phyloP scores from a whole-genome alignment of 2,888 invertebrate species.

The Rhodophaea formosa region DNA sequence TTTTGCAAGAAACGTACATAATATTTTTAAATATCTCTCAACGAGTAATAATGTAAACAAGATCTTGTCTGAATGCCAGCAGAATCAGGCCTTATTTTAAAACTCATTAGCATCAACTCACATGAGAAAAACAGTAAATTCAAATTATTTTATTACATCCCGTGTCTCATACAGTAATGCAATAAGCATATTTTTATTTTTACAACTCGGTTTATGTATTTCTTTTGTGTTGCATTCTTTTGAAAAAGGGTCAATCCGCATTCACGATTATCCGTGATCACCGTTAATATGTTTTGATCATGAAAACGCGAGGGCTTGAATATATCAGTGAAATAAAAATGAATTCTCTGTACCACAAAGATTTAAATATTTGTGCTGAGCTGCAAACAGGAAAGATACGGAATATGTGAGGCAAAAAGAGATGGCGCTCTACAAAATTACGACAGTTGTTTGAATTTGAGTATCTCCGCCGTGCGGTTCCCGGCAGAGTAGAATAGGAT shows the following conservation, averaged over 20 bases:
- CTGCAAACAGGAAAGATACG: too few species aligned
- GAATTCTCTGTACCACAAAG: constrained; percentile 25
- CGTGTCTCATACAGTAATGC: constrained; percentile 4
- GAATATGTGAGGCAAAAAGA: too few species aligned
- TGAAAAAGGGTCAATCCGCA: neutral
- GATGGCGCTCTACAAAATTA: too few species aligned
- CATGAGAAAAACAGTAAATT: constrained; percentile 11
- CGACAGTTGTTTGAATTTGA: too few species aligned
- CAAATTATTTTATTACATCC: constrained; percentile 1
- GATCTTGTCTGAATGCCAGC: neutral
- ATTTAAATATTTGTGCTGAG: too few species aligned
- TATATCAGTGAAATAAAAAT: constrained; percentile 51
- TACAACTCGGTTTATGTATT: neutral
- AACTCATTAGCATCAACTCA: constrained; percentile 4
- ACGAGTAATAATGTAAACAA: neutral
- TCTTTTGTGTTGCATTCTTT: neutral
- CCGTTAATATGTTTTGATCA: constrained; percentile 12
- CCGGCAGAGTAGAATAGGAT: too few species aligned
- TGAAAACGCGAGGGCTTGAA: constrained; percentile 42
- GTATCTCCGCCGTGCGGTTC: too few species aligned
- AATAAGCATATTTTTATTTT: constrained; percentile 11
- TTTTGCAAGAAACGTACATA: neutral
- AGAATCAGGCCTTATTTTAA: constrained; percentile 1
- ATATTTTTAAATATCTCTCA: neutral
- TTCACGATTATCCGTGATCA: neutral